Conservation (phyloP, 2,797 vertebrate genomes). For the Brachyalestes nurse region DNA sequence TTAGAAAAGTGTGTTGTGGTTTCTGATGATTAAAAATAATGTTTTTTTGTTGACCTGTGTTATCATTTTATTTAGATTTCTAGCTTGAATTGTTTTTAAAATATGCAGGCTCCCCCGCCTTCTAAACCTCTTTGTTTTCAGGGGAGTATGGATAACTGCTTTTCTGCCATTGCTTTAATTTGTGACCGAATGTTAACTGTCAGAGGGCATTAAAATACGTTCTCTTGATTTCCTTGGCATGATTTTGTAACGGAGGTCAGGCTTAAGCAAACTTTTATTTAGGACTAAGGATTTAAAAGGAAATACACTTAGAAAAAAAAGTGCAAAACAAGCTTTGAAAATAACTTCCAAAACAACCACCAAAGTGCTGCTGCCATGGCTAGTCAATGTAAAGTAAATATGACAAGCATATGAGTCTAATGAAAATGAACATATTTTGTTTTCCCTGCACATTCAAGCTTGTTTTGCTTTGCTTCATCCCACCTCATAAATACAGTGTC, state of each 20-base stretch:
- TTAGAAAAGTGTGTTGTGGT: too few species aligned
- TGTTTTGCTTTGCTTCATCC: not conserved
- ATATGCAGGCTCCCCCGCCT: slow-evolving; percentile 10
- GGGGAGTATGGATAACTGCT: not conserved
- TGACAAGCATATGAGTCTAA: slow-evolving; percentile 49
- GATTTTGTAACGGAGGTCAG: slow-evolving; percentile 15
- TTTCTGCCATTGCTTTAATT: slow-evolving; percentile 26
- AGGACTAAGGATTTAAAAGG: slow-evolving; percentile 3
- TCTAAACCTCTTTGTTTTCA: not conserved
- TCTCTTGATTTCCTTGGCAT: not conserved
- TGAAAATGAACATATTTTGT: slow-evolving; percentile 44
- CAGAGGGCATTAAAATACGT: slow-evolving; percentile 14
- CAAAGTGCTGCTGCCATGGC: slow-evolving; percentile 30
- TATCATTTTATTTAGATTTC: not conserved
- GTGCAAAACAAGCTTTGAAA: slow-evolving; percentile 28
- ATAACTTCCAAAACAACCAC: slow-evolving; percentile 37
- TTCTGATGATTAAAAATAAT: too few species aligned
- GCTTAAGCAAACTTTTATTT: slow-evolving; percentile 48
- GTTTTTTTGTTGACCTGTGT: too few species aligned
- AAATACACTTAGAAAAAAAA: not conserved
- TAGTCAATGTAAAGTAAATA: slow-evolving; percentile 59
- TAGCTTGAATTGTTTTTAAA: slow-evolving; percentile 6
- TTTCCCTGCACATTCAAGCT: slow-evolving; percentile 33
- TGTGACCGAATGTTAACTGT: slow-evolving; percentile 15
- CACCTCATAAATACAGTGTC: not conserved